phyloP scores from a whole-genome alignment of 2,797 vertebrate species.

The Saxicola maurus region DNA sequence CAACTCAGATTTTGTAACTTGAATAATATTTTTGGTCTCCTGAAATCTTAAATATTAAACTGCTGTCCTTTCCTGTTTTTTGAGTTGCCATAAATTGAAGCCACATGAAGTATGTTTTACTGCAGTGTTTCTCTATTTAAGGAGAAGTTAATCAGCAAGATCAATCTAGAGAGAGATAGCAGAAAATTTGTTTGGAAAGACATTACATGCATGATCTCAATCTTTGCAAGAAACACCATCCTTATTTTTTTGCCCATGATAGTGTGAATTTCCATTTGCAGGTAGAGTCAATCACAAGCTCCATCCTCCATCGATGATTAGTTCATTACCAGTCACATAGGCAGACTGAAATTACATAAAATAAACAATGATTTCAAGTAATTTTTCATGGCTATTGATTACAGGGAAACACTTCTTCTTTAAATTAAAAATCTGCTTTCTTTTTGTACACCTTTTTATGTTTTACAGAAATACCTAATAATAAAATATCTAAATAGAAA shows the following conservation, averaged over 20 bases:
- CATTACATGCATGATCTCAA: not conserved
- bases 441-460: not conserved
- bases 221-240: not conserved
- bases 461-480: not conserved
- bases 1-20: not conserved
- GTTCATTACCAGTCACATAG: slow-evolving; percentile 89
- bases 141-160: not conserved
- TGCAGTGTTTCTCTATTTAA: not conserved
- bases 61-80: not conserved
- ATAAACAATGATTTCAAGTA: not conserved
- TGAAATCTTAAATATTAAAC: not conserved
- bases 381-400: not conserved
- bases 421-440: not conserved
- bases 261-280: not conserved
- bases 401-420: not conserved
- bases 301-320: slow-evolving; percentile 94
- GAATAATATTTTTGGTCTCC: not conserved
- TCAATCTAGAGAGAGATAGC: not conserved
- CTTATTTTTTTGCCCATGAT: not conserved
- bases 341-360: slow-evolving; percentile 79
- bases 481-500: not conserved
- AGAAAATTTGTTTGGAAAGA: not conserved
- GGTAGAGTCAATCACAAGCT: slow-evolving; percentile 76
- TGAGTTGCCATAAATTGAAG: not conserved
- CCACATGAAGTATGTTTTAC: not conserved